A percentile compares a stretch with the other conserved stretches of the same genome.
Evolutionary conservation across 2,113 vertebrate genomes (phyloP).

Genomic region (Alligator mississippiensis): DNA sequence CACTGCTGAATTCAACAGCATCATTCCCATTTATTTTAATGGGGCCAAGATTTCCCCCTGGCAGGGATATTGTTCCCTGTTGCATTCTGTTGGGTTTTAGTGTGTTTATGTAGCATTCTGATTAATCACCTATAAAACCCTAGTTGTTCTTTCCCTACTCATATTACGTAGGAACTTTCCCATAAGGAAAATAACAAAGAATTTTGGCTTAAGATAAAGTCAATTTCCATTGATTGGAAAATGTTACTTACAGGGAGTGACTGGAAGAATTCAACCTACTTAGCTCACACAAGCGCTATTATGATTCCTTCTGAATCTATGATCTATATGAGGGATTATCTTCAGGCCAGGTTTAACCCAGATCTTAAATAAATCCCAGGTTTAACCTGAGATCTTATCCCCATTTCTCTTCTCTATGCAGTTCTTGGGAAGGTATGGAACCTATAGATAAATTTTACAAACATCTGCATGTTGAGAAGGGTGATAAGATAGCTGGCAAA

Average conservation of each 20-base stretch:
- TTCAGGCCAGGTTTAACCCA: background rate
- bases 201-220: background rate
- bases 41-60: slow-evolving; percentile 3
- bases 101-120: background rate
- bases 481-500: no score
- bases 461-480: no score
- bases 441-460: no score
- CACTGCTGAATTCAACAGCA: slow-evolving; percentile 17
- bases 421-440: no score
- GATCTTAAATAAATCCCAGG: background rate
- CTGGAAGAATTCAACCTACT: background rate
- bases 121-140: background rate
- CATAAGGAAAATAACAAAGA: background rate
- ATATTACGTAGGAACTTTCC: background rate
- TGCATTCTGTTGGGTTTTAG: background rate
- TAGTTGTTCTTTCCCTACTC: background rate
- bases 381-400: background rate
- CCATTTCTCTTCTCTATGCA: no score
- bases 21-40: slow-evolving; percentile 19
- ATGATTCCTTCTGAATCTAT: background rate
- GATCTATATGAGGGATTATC: background rate
- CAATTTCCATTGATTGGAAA: background rate
- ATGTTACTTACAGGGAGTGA: background rate
- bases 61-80: background rate
- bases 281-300: background rate